Evolutionary conservation across 2,888 invertebrate species (phyloP), one percentile per base, ranked within the genome.

Genomic region (Catocala sponsa): DNA sequence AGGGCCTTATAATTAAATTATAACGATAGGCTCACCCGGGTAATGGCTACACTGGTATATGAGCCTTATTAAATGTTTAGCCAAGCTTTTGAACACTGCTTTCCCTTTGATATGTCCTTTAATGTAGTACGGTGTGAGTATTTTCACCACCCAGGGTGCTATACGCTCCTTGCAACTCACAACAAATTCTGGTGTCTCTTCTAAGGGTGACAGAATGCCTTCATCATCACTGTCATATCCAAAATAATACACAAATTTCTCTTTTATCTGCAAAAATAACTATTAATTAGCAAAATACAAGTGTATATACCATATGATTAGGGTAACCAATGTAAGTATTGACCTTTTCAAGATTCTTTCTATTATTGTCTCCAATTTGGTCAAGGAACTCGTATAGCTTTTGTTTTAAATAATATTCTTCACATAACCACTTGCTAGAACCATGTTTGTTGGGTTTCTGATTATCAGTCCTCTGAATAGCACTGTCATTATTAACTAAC

Each of bases 101-200:
- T 95, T 96, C 50, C 95, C 95, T 70, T 88, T 91, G 47, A 96
- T 96, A 50, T 94, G 90, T 1, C 95, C 95, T 70, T 94, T 95
- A n/a, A 95, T 94, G 75, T 96, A 96, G 79, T 95, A 95, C 4
- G 96, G 96, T 73, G 95, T 96, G 5, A 97, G 85, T 61, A 95
- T 90, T 71, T 95, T 95, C 0, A 96, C 95, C n/a, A 96, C 95
- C 91, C 95, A 93, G 15, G 96, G 95, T 0, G 96, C 96, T 63
- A 96, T 95, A 13, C 95, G 90, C 69, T 95, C 94, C 75, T 95
- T 95, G 71, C 95, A 95, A 69, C 95, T 95, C 0, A 85, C 81
- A n/a, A 94, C 74, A 78, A 95, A 94, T 51, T 94, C 94, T 48
- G 91, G 85, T 2, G 93, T 94, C 63, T 94, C 95, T 54, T 95